A percentile compares a stretch with the other conserved stretches of the same genome.
These are phyloP conservation scores for Aldabrachelys gigantea DNA, from an alignment of 2,113 vertebrate species.

Conservation along the genomic window DNA sequence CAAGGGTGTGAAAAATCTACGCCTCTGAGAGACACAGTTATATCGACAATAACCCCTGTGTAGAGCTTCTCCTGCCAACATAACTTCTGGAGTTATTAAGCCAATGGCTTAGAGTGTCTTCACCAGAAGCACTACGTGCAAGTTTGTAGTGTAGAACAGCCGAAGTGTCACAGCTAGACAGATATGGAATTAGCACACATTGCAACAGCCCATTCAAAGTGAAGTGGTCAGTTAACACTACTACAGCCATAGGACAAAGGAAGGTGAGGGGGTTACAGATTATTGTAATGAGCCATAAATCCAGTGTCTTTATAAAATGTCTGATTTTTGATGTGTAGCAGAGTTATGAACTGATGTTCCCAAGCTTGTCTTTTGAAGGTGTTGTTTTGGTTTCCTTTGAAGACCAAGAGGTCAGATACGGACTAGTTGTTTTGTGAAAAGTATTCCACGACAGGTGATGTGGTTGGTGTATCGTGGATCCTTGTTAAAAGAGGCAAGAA, in stretches of 20 bases:
- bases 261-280: neutral
- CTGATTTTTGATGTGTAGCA: too few species aligned
- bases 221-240: neutral
- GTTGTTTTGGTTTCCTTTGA: neutral
- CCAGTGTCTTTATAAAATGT: neutral
- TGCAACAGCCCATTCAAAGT: neutral
- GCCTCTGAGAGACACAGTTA: too few species aligned
- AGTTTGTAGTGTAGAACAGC: neutral
- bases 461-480: neutral
- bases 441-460: neutral
- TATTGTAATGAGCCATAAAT: neutral
- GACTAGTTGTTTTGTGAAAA: too few species aligned
- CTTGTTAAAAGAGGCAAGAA: neutral
- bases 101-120: neutral
- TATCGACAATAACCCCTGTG: too few species aligned
- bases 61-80: neutral
- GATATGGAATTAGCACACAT: neutral
- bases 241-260: neutral
- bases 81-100: too few species aligned
- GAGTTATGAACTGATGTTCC: neutral
- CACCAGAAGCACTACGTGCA: neutral
- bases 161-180: neutral
- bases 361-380: neutral
- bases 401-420: neutral
- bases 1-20: too few species aligned